Evolutionary conservation across 2,113 vertebrate species (phyloP), one percentile per base, ranked within the genome.

Genomic region (Corythaeola cristata): DNA sequence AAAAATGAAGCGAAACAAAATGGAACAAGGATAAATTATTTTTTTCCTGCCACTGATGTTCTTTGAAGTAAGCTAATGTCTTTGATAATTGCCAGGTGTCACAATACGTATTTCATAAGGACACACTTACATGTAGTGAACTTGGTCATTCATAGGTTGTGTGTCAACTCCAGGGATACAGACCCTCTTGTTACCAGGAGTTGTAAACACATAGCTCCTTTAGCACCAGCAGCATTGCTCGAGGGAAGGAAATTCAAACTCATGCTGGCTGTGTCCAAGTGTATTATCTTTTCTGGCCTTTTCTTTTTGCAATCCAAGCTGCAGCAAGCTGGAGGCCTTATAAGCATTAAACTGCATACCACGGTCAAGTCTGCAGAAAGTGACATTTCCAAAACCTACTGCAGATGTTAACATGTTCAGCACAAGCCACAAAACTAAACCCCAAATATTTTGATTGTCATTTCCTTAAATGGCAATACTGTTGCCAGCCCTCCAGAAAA

Each of bases 251-350:
- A 91, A 85, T 62, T 74, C 71, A 59, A 44, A 37, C 66, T 71
- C 55, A 11, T 47, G 66, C 60, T 89, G 66, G 56, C 71, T 52
- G 15, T 66, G 62, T 75, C 93, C 47, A 76, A 96, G 26, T 73
- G 4, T 66, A 59, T 94, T 81, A 85, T 67, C 41, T 58, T 84
- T 66, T 33, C 69, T 68, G 78, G 53, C 81, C 77, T 92, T 94
- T 95, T 58, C 26, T 50, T 74, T 79, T 68, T 89, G 58, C 76
- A 68, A 49, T 88, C 60, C 47, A 71, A 90, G 89, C 67, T 71
- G 59, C 52, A 89, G 74, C 50, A 91, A 82, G 95, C 88, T 91
- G 64, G 75, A 90, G 68, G 92, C 64, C 21, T 92, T 89, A 68
- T 12, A 12, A 88, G 50, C 68, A 24, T 82, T 78, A 62, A 83